phyloP scores from a whole-genome alignment of 1,140 invertebrate genomes.

The Dendroctonus valens region DNA sequence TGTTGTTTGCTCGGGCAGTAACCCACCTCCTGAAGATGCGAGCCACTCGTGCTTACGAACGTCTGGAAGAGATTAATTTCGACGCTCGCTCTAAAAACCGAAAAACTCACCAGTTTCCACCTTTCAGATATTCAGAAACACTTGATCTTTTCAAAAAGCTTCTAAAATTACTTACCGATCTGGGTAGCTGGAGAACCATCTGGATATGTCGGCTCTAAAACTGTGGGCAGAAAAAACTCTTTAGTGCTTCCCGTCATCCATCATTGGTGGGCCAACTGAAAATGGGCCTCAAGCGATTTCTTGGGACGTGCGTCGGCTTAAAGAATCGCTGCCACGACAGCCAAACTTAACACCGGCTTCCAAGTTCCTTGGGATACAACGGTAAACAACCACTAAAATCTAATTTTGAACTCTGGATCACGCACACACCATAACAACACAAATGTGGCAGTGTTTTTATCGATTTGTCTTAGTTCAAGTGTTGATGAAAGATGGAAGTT shows the following conservation, averaged over 20 bases:
- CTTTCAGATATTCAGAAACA: no score
- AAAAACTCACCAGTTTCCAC: no score
- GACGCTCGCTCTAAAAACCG: no score
- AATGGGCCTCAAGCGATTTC: conserved; percentile 89
- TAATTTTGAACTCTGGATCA: no score
- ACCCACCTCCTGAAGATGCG: no score
- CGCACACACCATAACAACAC: no score
- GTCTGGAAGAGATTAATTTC: no score
- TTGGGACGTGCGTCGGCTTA: conserved; percentile 75
- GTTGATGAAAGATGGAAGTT: conserved; percentile 67
- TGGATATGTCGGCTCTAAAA: conserved; percentile 89
- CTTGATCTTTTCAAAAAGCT: no score
- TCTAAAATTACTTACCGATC: conserved; percentile 55
- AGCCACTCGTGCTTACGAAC: no score
- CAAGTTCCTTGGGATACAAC: conserved; percentile 82
- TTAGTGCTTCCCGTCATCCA: conserved; percentile 85
- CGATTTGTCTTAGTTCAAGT: conserved; percentile 62
- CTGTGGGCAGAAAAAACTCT: conserved; percentile 77
- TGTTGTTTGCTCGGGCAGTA: no score
- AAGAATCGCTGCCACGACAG: conserved; percentile 63
- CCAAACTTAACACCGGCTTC: conserved; percentile 68
- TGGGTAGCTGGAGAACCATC: conserved; percentile 93
- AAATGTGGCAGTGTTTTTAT: not conserved
- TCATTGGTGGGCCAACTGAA: conserved; percentile 97
- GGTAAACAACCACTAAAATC: conserved; percentile 55